Evolutionary conservation across 2,797 vertebrate species (phyloP).

Genomic region (Aphelocoma californica): DNA sequence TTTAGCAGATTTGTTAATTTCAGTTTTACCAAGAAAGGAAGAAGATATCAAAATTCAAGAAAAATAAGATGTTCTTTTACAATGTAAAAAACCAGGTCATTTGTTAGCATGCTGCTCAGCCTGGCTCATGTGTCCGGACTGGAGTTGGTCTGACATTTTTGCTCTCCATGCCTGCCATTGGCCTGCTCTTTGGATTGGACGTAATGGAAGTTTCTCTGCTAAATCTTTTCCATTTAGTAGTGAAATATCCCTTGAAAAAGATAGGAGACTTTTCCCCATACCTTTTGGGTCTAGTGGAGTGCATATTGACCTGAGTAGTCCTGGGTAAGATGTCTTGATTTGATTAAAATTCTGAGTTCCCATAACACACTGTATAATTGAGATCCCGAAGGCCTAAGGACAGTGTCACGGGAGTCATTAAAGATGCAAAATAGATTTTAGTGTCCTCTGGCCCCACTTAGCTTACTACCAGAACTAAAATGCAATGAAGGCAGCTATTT

Average conservation of each 20-base stretch:
- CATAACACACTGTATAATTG: background rate
- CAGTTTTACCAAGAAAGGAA: background rate
- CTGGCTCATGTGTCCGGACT: background rate
- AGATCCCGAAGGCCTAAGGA: background rate
- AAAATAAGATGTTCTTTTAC: background rate
- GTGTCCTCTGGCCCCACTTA: background rate
- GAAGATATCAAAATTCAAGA: background rate
- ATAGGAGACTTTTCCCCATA: background rate
- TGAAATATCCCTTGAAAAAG: background rate
- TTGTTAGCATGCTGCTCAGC: background rate
- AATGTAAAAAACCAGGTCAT: rapidly evolving
- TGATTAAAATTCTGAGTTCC: background rate
- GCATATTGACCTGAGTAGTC: background rate
- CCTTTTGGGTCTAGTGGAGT: background rate
- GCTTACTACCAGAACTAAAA: background rate
- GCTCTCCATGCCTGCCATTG: background rate
- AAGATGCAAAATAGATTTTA: background rate
- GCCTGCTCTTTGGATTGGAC: background rate
- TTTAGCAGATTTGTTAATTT: background rate
- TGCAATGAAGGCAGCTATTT: background rate
- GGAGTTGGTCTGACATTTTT: background rate
- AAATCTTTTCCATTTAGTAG: background rate
- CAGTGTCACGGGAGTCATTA: background rate
- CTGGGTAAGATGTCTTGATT: background rate
- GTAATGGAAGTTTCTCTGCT: background rate